phyloP scores from a whole-genome alignment of 2,888 invertebrate species.

The Rambutsinella grinnellia region DNA sequence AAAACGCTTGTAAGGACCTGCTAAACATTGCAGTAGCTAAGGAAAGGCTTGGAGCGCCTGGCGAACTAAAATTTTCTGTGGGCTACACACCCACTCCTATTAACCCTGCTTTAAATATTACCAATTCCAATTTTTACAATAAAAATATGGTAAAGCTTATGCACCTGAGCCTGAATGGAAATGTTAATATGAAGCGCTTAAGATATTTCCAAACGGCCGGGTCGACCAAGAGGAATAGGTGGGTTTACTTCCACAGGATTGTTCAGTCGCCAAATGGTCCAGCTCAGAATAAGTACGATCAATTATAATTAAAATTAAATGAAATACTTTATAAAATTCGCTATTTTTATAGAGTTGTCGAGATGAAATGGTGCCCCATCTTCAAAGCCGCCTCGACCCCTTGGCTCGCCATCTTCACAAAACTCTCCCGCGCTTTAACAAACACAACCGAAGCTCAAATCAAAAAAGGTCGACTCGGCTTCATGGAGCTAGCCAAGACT shows the following conservation, averaged over 20 bases:
- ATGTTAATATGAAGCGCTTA: constrained; percentile 4
- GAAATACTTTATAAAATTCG: neutral
- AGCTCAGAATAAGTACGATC: constrained; percentile 8
- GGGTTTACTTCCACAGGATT: constrained; percentile 35
- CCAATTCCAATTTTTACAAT: constrained; percentile 20
- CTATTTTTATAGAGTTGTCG: constrained; percentile 31
- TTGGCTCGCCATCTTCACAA: constrained; percentile 61
- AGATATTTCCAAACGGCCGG: constrained; percentile 18
- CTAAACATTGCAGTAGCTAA: constrained; percentile 9
- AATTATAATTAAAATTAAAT: neutral
- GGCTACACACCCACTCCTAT: neutral
- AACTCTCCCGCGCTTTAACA: constrained; percentile 47
- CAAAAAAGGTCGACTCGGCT: constrained; percentile 53
- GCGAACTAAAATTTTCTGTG: constrained; percentile 6
- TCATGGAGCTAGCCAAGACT: constrained; percentile 54
- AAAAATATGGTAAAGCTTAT: constrained; percentile 13
- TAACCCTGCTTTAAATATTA: neutral
- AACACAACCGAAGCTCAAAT: constrained; percentile 57
- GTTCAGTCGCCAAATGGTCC: constrained; percentile 18
- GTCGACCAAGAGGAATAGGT: constrained; percentile 21
- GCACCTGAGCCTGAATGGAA: neutral
- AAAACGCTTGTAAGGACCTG: constrained; percentile 20
- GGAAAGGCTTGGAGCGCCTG: constrained; percentile 7
- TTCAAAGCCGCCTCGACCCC: constrained; percentile 64
- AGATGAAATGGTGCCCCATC: constrained; percentile 62